These are phyloP conservation scores for Lochmaea crataegi DNA, from an alignment of 2,888 invertebrate genomes.

Conservation along the genomic window DNA sequence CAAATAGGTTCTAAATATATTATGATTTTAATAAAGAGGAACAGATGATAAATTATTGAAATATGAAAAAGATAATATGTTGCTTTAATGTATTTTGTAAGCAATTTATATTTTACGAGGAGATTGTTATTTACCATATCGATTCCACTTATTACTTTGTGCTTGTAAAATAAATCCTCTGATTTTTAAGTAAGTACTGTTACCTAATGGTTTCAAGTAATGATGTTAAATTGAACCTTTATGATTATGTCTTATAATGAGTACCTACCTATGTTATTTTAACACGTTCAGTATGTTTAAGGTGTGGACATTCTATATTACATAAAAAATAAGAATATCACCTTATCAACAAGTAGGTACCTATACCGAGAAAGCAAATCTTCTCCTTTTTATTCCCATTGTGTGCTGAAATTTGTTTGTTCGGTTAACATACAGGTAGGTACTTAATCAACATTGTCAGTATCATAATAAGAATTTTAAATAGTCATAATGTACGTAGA, in stretches of 20 bases:
- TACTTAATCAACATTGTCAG: too few relatives aligned
- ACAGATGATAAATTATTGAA: too few relatives aligned
- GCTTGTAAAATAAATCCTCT: too few relatives aligned
- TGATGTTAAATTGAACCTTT: neutral
- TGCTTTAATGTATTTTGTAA: too few relatives aligned
- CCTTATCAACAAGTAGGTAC: neutral
- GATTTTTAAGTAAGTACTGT: neutral
- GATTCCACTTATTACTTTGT: too few relatives aligned
- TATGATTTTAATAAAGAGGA: neutral
- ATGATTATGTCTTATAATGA: neutral
- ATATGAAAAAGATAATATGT: neutral
- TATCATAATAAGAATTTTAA: too few relatives aligned
- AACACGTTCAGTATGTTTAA: constrained; percentile 1
- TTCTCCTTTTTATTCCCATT: neutral
- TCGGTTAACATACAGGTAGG: too few relatives aligned
- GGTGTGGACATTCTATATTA: constrained; percentile 8
- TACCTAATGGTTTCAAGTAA: constrained; percentile 10
- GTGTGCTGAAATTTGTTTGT: too few relatives aligned
- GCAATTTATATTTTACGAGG: too few relatives aligned
- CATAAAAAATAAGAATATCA: neutral
- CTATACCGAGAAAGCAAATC: constrained; percentile 1
- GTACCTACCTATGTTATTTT: neutral
- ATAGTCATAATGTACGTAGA: too few relatives aligned
- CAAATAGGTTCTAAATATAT: neutral
- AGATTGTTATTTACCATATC: too few relatives aligned